Evolutionary conservation across 2,113 vertebrate genomes (phyloP).

Genomic region (Pluvianellus socialis): DNA sequence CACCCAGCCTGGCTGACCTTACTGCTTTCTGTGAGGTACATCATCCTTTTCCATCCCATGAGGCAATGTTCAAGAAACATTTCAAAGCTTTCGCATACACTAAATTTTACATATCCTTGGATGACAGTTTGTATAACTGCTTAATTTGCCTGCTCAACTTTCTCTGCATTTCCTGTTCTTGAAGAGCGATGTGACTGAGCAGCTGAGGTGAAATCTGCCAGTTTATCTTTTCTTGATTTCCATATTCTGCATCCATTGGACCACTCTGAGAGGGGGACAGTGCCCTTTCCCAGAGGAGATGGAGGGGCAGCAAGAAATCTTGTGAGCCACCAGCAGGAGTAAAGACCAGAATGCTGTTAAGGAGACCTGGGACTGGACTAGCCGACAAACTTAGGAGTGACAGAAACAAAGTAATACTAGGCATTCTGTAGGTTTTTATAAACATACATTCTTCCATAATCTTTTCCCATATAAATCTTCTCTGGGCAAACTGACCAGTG

Average conservation of each 20-base stretch:
- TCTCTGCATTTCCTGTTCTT: neutral
- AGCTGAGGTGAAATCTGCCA: neutral
- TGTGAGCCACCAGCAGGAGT: neutral
- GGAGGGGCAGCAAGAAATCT: neutral
- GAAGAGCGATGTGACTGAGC: neutral
- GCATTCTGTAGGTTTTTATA: neutral
- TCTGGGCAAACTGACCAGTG: neutral
- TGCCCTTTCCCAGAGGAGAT: neutral
- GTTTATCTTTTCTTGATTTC: neutral
- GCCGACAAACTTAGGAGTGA: neutral
- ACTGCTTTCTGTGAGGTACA: neutral
- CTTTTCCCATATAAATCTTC: neutral
- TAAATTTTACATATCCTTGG: neutral
- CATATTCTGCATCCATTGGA: neutral
- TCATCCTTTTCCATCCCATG: neutral
- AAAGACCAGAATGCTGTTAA: neutral
- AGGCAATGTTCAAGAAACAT: neutral
- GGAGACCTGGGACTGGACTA: rapidly evolving
- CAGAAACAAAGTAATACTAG: neutral
- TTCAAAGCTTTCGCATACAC: neutral
- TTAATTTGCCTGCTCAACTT: neutral
- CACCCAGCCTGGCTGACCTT: neutral
- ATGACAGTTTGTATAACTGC: neutral
- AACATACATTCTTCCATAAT: neutral
- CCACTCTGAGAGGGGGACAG: too few species aligned